phyloP scores from a whole-genome alignment of 2,888 invertebrate genomes.

The Chloroclystis v-ata region DNA sequence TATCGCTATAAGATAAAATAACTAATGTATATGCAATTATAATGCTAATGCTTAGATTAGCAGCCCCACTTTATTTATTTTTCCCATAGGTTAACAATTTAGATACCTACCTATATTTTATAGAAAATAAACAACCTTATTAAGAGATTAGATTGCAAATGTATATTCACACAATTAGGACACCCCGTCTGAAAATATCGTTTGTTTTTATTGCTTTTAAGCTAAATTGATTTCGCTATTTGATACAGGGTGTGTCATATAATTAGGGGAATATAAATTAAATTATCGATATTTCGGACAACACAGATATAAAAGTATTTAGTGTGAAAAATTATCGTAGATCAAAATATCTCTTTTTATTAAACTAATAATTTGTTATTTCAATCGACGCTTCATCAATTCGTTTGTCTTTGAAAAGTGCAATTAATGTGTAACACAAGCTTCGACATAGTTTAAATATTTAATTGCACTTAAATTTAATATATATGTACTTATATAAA shows the following conservation, averaged over 20 bases:
- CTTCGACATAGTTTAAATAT: no score
- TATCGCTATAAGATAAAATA: not conserved
- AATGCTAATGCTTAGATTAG: not conserved
- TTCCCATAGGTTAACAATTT: conserved; percentile 1
- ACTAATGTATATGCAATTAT: not conserved
- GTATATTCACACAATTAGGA: conserved; percentile 58
- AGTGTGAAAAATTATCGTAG: no score
- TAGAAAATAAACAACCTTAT: conserved; percentile 40
- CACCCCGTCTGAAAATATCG: conserved; percentile 40
- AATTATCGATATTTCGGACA: no score
- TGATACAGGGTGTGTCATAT: not conserved
- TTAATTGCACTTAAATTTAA: no score
- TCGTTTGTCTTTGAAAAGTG: no score
- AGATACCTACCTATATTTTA: conserved; percentile 26
- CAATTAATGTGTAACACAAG: no score
- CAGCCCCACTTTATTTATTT: not conserved
- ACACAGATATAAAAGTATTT: no score
- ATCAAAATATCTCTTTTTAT: no score
- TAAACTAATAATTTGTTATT: no score
- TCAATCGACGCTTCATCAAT: no score
- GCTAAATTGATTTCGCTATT: conserved; percentile 26
- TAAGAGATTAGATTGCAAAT: conserved; percentile 60
- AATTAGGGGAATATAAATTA: no score
- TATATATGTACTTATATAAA: no score
- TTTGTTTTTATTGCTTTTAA: conserved; percentile 43